Evolutionary conservation across 2,888 invertebrate species (phyloP), one percentile per base, ranked within the genome.

Genomic region (Metallyticus violacea): DNA sequence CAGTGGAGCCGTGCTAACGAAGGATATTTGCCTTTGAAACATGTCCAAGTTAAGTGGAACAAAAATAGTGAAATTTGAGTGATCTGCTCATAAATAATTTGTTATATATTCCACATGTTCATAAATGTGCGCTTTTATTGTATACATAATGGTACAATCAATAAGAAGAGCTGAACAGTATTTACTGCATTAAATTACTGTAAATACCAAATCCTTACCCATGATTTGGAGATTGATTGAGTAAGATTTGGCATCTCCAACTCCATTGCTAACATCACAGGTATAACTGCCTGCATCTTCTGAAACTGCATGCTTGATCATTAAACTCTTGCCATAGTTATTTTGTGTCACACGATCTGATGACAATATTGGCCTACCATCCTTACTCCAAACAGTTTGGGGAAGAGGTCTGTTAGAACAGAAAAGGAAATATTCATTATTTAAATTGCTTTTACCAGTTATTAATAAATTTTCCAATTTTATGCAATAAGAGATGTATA

Each of bases 271-370:
- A 81, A 97, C 96, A 90, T 97, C 97, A 92, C 99, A 99, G 6
- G 97, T 97, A 91, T 99, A 99, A 7, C 94, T 93, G 88, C 99
- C 99, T 90, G 96, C 95, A 92, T 99, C 99, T 85, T 97, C 96
- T 90, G 97, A 97, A 87, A 95, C 95, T 0, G 97, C 97, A 89
- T 97, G 95, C 90, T 96, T 96, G 89, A 99, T 97, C 26, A 97
- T 93, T 89, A 99, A 93, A 77, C 98, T 98, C 92, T 99, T 99
- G 22, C 99, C 99, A 92, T 98, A 99, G 93, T 99, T 98, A 89
- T 96, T 97, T 90, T 96, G 96, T 0, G 95, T 95, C 87, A 97
- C 94, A 82, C 96, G 94, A 91, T 96, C 96, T 1, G 94, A 95
- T 77, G 95, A 94, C 85, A 93, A 93, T 89, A 98, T 94, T 83